Conservation (phyloP, 2,113 vertebrate genomes). For the Sorex fumeus region DNA sequence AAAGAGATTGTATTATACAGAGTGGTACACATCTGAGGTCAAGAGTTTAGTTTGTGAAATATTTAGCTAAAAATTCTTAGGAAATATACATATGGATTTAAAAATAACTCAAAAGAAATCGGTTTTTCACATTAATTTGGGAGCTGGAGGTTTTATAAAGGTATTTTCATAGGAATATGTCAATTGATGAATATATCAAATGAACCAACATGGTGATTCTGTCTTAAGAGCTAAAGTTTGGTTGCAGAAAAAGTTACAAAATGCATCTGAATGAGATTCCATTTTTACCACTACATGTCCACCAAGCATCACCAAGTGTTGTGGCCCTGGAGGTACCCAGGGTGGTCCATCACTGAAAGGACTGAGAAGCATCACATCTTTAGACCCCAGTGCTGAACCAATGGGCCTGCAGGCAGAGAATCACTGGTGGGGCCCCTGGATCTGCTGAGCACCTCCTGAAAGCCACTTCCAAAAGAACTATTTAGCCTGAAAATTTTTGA, state of each 20-base stretch:
- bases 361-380: no score
- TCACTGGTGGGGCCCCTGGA: no score
- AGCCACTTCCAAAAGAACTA: no score
- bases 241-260: no score
- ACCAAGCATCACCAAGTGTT: no score
- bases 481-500: background rate
- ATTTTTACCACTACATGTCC: no score
- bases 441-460: no score
- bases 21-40: background rate
- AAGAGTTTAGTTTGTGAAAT: background rate
- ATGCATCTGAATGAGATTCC: no score
- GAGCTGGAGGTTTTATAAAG: background rate
- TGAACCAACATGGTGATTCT: slow-evolving; percentile 15
- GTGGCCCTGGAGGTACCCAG: no score
- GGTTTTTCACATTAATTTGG: background rate
- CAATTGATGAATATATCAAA: slow-evolving; percentile 34
- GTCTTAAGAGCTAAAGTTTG: background rate
- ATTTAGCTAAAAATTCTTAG: background rate
- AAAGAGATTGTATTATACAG: background rate
- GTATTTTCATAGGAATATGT: slow-evolving; percentile 9
- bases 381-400: no score
- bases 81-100: background rate
- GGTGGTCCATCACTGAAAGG: no score
- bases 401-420: no score
- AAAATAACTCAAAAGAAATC: slow-evolving; percentile 9